These are phyloP conservation scores for Anorthoa munda DNA, from an alignment of 2,888 invertebrate genomes.

Conservation along the genomic window DNA sequence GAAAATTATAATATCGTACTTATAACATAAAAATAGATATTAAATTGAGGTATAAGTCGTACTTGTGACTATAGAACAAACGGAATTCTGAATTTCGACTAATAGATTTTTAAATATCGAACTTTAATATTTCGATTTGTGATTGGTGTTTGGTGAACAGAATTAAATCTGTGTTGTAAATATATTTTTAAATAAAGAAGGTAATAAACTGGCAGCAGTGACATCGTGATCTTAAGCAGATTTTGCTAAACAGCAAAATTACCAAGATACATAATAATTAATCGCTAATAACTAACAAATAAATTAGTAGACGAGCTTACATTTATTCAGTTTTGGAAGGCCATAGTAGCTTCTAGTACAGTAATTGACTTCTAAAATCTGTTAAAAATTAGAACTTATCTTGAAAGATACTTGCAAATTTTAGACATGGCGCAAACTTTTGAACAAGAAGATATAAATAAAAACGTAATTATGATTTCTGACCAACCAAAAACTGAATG, in stretches of 20 bases:
- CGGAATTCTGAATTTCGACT: background rate
- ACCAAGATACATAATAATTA: slow-evolving; percentile 82
- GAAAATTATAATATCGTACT: slow-evolving; percentile 12
- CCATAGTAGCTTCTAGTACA: slow-evolving; percentile 2
- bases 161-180: slow-evolving; percentile 7
- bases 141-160: slow-evolving; percentile 16
- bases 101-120: slow-evolving; percentile 3
- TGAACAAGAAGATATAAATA: background rate
- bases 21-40: slow-evolving; percentile 17
- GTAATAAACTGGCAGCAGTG: slow-evolving; percentile 59
- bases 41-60: slow-evolving; percentile 42
- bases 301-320: slow-evolving; percentile 62
- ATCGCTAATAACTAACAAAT: slow-evolving; percentile 62
- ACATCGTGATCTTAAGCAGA: slow-evolving; percentile 86
- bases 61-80: slow-evolving; percentile 9
- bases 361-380: background rate
- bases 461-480: background rate
- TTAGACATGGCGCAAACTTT: background rate
- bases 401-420: background rate
- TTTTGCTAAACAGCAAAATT: slow-evolving; percentile 89
- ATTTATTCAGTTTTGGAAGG: slow-evolving; percentile 52
- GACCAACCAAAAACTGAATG: slow-evolving; percentile 57
- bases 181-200: slow-evolving; percentile 16
- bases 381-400: background rate
- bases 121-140: slow-evolving; percentile 16